phyloP scores from a whole-genome alignment of 2,113 vertebrate genomes.

The Myotis brandtii region DNA sequence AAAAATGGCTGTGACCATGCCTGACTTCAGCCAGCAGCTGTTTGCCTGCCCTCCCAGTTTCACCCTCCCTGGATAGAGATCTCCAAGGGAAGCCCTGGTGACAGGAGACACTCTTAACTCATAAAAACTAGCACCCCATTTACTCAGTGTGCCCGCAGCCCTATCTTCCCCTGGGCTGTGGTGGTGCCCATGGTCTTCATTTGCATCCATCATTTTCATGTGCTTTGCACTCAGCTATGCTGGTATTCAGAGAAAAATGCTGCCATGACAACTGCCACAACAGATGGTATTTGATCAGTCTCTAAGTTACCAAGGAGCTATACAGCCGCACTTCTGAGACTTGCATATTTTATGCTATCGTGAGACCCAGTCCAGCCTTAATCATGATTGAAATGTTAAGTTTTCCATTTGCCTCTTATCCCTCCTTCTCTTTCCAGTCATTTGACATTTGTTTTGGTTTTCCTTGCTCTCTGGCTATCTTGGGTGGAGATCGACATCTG shows the following conservation, averaged over 20 bases:
- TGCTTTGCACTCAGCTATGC: constrained; percentile 56
- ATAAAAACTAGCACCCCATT: background rate
- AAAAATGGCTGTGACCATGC: background rate
- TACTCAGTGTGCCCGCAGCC: background rate
- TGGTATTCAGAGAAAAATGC: constrained; percentile 76
- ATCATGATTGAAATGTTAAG: constrained; percentile 59
- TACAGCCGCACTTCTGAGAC: constrained; percentile 46
- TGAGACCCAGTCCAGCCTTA: constrained; percentile 16
- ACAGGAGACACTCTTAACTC: background rate
- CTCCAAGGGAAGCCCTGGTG: background rate
- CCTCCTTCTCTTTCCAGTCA: constrained; percentile 23
- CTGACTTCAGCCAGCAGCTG: background rate
- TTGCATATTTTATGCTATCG: constrained; percentile 63
- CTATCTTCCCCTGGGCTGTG: background rate
- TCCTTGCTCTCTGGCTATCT: background rate
- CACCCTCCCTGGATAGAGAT: background rate
- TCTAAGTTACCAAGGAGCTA: constrained; percentile 70
- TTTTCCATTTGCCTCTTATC: constrained; percentile 52
- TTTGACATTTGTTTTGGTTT: constrained; percentile 40
- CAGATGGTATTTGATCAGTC: constrained; percentile 81
- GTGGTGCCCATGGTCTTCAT: background rate
- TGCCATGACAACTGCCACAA: constrained; percentile 80
- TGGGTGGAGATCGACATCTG: background rate
- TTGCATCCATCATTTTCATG: constrained; percentile 64
- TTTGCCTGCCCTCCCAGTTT: background rate